A percentile compares a stretch with the other conserved stretches of the same genome.
These are phyloP conservation scores for Panorpa germanica DNA, from an alignment of 2,888 invertebrate species.

Conservation along the genomic window DNA sequence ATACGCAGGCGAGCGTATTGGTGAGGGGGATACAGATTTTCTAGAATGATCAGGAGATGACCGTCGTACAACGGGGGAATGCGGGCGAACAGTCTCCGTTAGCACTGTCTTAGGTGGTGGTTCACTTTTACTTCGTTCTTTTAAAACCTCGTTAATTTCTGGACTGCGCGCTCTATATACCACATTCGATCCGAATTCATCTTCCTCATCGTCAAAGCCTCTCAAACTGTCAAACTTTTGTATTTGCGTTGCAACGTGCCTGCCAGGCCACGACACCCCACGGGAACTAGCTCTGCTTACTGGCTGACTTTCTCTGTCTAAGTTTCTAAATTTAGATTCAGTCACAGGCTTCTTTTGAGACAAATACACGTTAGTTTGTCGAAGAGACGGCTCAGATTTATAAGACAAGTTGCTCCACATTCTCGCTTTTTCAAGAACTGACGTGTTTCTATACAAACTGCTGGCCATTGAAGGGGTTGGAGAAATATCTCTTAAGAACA, in stretches of 20 bases:
- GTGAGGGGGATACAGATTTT: conserved; percentile 31
- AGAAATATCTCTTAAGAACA: conserved; percentile 36
- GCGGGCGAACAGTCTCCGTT: conserved; percentile 24
- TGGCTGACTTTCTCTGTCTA: conserved; percentile 35
- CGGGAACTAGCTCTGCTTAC: conserved; percentile 33
- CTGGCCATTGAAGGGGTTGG: conserved; percentile 19
- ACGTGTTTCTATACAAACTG: conserved; percentile 27
- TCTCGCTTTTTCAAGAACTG: conserved; percentile 47
- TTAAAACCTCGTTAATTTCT: conserved; percentile 22
- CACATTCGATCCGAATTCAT: conserved; percentile 16
- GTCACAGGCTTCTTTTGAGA: conserved; percentile 50
- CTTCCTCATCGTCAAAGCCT: conserved; percentile 17
- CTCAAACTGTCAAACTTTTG: conserved; percentile 28
- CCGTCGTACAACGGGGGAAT: conserved; percentile 24
- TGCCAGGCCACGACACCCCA: conserved; percentile 38
- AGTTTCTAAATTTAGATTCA: conserved; percentile 47
- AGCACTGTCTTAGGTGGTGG: conserved; percentile 27
- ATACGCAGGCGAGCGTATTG: conserved; percentile 43
- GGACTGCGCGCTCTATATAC: conserved; percentile 21
- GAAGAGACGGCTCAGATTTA: conserved; percentile 33
- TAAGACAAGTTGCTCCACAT: conserved; percentile 40
- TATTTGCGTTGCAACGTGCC: conserved; percentile 28
- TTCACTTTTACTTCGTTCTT: conserved; percentile 41
- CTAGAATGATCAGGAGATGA: conserved; percentile 23
- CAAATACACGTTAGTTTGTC: conserved; percentile 40